Base-by-base conservation (phyloP, 37 sponge, comb jelly and placozoan genomes). In the Halisarca cf. caerulea region DNA sequence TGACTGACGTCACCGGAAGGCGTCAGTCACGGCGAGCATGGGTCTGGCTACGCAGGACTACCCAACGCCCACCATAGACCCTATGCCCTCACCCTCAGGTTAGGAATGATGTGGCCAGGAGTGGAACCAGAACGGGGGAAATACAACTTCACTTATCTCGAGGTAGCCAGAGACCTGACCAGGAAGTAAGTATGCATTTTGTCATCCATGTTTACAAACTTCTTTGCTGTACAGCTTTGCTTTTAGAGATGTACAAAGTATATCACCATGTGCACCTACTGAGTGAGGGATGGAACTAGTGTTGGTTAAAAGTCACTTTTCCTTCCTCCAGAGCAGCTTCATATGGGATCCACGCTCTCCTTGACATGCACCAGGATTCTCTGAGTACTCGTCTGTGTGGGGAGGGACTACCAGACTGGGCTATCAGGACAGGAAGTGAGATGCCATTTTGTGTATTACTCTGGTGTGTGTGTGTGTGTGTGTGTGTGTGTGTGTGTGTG, bases 91-190 rank as follows among this genome's bases (percentile, higher is more conserved):
- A n/a, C n/a, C 32, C 33, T 7, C 85, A 91, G 95, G 44, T 71
- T 88, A 2, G 97, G 97, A 0, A 85, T 93, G 86, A 96, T 96
- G 97, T 96, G 97, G 97, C 92, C 94, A 9, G 97, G 97, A 66
- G 94, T 83, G 24, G 97, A 96, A 64, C 92, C 97, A 20, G 60
- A 80, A 70, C 83, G 72, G 37, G 97, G 92, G 18, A 30, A 82
- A 25, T 96, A 88, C 82, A 96, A 96, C 59, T 83, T 93, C 55
- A 91, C 92, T 17, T 96, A 96, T 88, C 84, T 93, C 43, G 79
- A 70, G 30, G 80, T 82, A 40, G 74, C 90, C 43, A 85, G 83
- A 58, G 59, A 58, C 35, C 23, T 71, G 20, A 71, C 73, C 3
- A 71, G 18, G 7, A 71, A 71, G 73, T 71, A 38, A 32, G 73